These are phyloP conservation scores for Enteromius paludinosus DNA, from an alignment of 2,797 vertebrate species.

Conservation along the genomic window DNA sequence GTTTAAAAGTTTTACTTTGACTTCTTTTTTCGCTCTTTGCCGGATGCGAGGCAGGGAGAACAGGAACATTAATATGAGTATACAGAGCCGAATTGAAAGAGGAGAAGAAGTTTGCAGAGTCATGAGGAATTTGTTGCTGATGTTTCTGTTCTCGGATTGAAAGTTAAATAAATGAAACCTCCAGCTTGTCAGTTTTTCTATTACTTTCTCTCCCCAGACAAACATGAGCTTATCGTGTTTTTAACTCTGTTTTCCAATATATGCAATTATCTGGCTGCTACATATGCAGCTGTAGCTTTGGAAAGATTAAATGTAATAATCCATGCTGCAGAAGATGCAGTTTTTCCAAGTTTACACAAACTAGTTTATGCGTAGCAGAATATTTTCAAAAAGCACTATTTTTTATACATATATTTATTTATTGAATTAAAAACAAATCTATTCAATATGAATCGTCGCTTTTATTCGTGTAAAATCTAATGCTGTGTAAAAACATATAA, in stretches of 20 bases:
- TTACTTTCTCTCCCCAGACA: conserved; percentile 42
- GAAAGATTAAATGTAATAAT: conserved; percentile 31
- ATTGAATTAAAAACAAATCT: not conserved
- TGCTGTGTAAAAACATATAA: too few relatives aligned
- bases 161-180: conserved; percentile 59
- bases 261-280: conserved; percentile 39
- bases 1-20: not conserved
- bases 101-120: conserved; percentile 48
- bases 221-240: conserved; percentile 48
- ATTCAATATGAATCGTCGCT: not conserved
- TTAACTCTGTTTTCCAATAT: conserved; percentile 48
- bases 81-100: conserved; percentile 50
- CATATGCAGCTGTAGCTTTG: conserved; percentile 25
- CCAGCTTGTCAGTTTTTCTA: conserved; percentile 45
- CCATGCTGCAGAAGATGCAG: conserved; percentile 15
- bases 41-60: not conserved
- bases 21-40: not conserved
- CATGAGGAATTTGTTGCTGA: conserved; percentile 64
- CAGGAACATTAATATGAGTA: conserved; percentile 54
- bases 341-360: conserved; percentile 21
- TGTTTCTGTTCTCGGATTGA: conserved; percentile 55
- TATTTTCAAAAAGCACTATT: not conserved
- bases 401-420: not conserved
- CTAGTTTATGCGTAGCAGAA: not conserved
- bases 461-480: not conserved